Conservation (phyloP, 2,797 vertebrate genomes). For the Coluber constrictor region DNA sequence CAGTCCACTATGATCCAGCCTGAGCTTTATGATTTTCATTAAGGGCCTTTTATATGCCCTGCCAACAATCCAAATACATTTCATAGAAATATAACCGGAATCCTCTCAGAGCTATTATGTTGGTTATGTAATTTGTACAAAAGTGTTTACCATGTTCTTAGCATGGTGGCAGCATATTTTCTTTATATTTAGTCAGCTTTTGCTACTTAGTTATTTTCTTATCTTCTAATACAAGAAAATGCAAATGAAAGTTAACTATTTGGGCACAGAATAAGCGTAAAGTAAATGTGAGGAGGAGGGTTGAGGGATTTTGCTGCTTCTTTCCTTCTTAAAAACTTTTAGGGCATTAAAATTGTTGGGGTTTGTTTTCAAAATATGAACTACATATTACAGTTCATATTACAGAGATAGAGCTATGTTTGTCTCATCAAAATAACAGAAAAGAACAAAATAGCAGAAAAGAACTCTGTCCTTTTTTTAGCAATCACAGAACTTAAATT, state of each 20-base stretch:
- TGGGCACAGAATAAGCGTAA: neutral
- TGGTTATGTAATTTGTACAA: neutral
- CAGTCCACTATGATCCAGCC: neutral
- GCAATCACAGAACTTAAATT: neutral
- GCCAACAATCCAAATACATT: neutral
- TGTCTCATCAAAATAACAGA: neutral
- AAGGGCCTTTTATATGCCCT: neutral
- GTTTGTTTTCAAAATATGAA: neutral
- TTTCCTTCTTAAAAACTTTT: neutral
- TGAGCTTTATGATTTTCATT: neutral
- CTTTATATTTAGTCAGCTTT: neutral
- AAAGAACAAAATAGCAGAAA: neutral
- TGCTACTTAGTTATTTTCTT: neutral
- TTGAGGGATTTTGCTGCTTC: neutral
- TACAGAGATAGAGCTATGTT: neutral
- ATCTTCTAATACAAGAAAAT: neutral
- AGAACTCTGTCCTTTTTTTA: neutral
- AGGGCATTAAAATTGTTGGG: neutral
- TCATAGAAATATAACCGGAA: no score
- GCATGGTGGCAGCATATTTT: neutral
- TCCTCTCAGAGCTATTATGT: neutral
- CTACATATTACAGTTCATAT: neutral
- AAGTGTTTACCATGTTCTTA: neutral
- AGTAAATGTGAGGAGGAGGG: neutral
- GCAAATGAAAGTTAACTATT: neutral